Conservation (phyloP, 2,888 invertebrate genomes). For the Gandaritis pyraliata region DNA sequence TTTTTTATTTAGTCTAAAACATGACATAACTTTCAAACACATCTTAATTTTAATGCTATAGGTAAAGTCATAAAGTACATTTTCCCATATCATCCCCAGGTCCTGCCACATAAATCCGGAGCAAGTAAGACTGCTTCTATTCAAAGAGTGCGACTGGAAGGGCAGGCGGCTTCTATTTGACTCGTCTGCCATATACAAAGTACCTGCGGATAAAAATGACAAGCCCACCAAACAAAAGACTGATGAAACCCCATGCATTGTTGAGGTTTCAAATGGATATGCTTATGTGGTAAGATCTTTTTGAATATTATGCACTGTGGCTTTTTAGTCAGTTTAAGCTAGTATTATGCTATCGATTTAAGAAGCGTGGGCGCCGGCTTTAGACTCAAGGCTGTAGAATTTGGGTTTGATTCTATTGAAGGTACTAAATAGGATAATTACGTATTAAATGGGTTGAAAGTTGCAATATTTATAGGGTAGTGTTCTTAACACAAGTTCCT, state of each 20-base stretch:
- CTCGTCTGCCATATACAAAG: slow-evolving; percentile 88
- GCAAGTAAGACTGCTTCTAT: slow-evolving; percentile 92
- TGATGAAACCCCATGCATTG: slow-evolving; percentile 71
- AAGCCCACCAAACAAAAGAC: slow-evolving; percentile 60
- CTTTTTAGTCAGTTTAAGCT: too few species aligned
- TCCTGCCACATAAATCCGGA: slow-evolving; percentile 87
- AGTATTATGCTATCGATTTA: too few species aligned
- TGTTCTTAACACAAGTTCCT: too few species aligned
- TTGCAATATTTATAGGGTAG: too few species aligned
- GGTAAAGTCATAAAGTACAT: neutral
- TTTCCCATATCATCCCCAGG: slow-evolving; percentile 51
- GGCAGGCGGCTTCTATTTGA: slow-evolving; percentile 93
- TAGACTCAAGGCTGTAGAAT: too few species aligned
- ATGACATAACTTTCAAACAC: too few species aligned
- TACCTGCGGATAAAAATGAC: slow-evolving; percentile 76
- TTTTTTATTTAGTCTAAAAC: too few species aligned
- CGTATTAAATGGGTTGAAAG: too few species aligned
- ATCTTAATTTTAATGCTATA: too few species aligned
- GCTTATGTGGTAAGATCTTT: slow-evolving; percentile 76
- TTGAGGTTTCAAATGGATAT: slow-evolving; percentile 86
- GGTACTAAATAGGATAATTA: too few species aligned
- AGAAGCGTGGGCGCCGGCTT: too few species aligned
- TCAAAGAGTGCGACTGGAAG: slow-evolving; percentile 93
- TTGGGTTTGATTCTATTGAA: too few species aligned
- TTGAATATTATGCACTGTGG: neutral